Evolutionary conservation across 2,113 vertebrate genomes (phyloP), one percentile per base, ranked within the genome.

Genomic region (Notarius quadriscutis): DNA sequence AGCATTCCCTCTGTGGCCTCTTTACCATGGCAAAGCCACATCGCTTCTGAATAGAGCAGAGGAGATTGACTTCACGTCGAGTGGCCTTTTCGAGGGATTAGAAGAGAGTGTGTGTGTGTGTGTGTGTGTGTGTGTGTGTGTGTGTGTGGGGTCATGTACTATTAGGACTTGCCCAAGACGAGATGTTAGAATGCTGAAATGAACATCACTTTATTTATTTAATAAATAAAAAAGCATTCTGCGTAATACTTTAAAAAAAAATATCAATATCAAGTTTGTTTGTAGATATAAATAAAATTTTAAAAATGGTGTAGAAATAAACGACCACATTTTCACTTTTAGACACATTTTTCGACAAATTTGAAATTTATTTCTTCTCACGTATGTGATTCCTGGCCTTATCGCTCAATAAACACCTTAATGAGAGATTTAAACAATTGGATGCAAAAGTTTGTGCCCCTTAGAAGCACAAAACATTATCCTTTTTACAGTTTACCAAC

Each of bases 11-110:
- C 86, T 87, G 72, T 85, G 58, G 86, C 82, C 88, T 87, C 86
- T 90, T 90, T 90, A 90, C 83, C 89, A 89, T 90, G 71, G 86
- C 86, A 89, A 89, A 89, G 77, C 83, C 74, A 75, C 84, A 82
- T 82, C 57, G 53, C 78, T 69, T 89, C 80, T 85, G 86, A 89
- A 89, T 85, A 85, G 86, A 27, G 65, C 50, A 87, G 85, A 87
- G 84, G 81, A 86, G 87, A 84, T 86, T 90, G 89, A 90, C 85
- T 89, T 81, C 51, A 51, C 25, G 86, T 89, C 34, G 63, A 86
- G 85, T 86, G 84, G 88, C 53, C 30, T 58, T 34, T 77, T 77
- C 3, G 65, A 50, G 72, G 62, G 71, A 77, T 84, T 55, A 77
- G 67, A 69, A 83, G 50, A 27, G 81, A 83, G 62, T 50, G 71